Evolutionary conservation across 2,113 vertebrate genomes (phyloP), one percentile per base, ranked within the genome.

Genomic region (Ramphastos sulfuratus): DNA sequence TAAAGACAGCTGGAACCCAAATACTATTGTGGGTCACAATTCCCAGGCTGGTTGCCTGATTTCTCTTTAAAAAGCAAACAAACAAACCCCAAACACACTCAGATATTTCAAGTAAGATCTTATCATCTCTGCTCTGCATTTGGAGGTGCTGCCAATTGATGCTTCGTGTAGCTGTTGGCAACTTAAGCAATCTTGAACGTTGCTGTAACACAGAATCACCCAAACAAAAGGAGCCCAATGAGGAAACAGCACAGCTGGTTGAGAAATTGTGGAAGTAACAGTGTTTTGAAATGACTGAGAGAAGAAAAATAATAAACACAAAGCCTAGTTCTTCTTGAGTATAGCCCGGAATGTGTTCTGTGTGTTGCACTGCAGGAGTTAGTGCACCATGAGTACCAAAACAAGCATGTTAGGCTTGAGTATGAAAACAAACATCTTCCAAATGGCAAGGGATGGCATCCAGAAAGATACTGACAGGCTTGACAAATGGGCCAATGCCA

Each of bases 191-290:
- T 70, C 70, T 61, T 63, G 35, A 87, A 55, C 59, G 66, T 92
- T 94, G 89, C 81, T 69, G 31, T 86, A 90, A 87, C n/a, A 60
- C 31, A 85, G 25, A 82, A 73, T 95, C 94, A 83, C 90, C 93
- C 90, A 94, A 93, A 95, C 94, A 96, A 91, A 85, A 92, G 82
- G 71, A 44, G 0, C 87, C 79, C 44, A 65, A 67, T 96, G 90
- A 93, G 94, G 95, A 95, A 96, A 89, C 72, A 74, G 33, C 4
- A 9, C 94, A 95, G 91, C 90, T 92, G 94, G 73, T 94, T 96
- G 93, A 95, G 96, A 95, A 96, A 96, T 95, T 96, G 93, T 95
- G 95, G 96, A 96, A 96, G 94, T 93, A 79, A 75, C 72, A 54
- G 44, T 59, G 82, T 96, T 94, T 96, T 96, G 96, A 92, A 96